A percentile compares a stretch with the other conserved stretches of the same genome.
Conservation (phyloP, 2,113 vertebrate genomes). For the Stigmatopora argus region DNA sequence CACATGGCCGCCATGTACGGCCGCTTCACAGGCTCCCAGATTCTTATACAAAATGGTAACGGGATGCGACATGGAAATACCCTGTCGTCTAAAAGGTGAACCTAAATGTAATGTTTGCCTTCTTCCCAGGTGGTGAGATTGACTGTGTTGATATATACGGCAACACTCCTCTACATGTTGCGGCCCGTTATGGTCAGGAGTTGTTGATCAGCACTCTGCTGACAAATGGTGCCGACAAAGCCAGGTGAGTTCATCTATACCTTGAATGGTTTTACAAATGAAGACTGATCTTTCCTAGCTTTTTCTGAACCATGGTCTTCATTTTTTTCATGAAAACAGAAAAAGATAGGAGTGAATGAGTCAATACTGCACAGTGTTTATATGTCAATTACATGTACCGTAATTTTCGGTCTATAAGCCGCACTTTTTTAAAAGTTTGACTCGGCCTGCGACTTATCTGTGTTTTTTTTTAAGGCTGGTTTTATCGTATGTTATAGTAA, state of each 20-base stretch:
- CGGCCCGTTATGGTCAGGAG: slow-evolving; percentile 92
- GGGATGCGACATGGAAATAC: background rate
- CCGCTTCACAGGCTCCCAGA: slow-evolving; percentile 92
- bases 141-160: slow-evolving; percentile 86
- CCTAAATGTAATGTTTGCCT: background rate
- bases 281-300: background rate
- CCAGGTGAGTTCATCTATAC: slow-evolving; percentile 67
- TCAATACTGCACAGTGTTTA: too few relatives aligned
- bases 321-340: background rate
- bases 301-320: background rate
- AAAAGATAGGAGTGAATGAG: too few relatives aligned
- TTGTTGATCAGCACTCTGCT: slow-evolving; percentile 92
- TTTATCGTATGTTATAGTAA: too few relatives aligned
- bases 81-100: background rate
- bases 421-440: too few relatives aligned
- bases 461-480: too few relatives aligned
- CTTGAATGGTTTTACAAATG: background rate
- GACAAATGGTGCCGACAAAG: slow-evolving; percentile 88
- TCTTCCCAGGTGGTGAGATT: slow-evolving; percentile 80
- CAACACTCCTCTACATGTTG: slow-evolving; percentile 91
- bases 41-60: slow-evolving; percentile 94
- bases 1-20: slow-evolving; percentile 94
- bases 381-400: too few relatives aligned
- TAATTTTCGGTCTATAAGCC: too few relatives aligned
- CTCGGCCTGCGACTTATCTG: too few relatives aligned